phyloP scores from a whole-genome alignment of 1,140 invertebrate genomes.

The Trichonephila clavata region DNA sequence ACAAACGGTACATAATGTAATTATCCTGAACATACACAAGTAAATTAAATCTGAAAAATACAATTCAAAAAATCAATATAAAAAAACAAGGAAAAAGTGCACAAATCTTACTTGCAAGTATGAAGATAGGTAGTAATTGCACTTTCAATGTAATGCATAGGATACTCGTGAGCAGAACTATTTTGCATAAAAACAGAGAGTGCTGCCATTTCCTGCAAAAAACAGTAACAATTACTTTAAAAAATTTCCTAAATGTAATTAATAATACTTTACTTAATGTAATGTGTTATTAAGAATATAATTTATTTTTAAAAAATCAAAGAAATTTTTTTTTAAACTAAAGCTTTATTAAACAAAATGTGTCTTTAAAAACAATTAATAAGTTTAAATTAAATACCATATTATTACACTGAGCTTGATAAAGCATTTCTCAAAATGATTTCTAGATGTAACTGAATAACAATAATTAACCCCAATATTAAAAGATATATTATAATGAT shows the following conservation, averaged over 20 bases:
- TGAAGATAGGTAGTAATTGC: slow-evolving; percentile 94
- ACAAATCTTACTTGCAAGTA: slow-evolving; percentile 87
- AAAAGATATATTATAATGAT: no score
- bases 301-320: not conserved
- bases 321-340: not conserved
- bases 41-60: not conserved
- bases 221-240: not conserved
- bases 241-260: not conserved
- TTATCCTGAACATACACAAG: no score
- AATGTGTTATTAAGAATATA: not conserved
- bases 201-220: slow-evolving; percentile 92
- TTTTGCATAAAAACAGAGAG: slow-evolving; percentile 94
- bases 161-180: slow-evolving; percentile 83
- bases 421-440: no score
- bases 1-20: no score
- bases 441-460: no score
- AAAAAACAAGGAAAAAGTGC: not conserved
- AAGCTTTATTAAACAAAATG: no score
- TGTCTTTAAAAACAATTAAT: no score
- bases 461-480: no score
- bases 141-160: slow-evolving; percentile 93
- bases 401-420: no score
- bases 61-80: not conserved
- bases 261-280: not conserved
- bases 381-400: no score